Evolutionary conservation across 2,888 invertebrate species (phyloP), one percentile per base, ranked within the genome.

Genomic region (Schizaphis graminum): DNA sequence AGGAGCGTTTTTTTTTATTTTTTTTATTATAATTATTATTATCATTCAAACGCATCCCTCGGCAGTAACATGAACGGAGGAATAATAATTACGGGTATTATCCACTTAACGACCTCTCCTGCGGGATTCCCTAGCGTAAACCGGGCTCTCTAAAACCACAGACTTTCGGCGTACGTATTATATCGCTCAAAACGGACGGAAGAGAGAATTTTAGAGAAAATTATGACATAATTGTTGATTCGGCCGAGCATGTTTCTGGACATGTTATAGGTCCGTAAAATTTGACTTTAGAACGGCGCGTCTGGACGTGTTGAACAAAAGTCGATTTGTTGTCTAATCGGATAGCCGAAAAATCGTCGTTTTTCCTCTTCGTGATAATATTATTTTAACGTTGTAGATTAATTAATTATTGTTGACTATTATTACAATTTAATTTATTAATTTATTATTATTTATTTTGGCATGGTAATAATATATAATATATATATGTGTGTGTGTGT

Each of bases 31-130:
- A 35, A 67, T 67, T 67, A 67, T 67, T 67, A 67, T 67, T 67
- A 67, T 67, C 67, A 41, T 89, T 89, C 28, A 44, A 89, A 86
- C 44, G 26, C 86, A 26, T 47, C 41, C 56, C 89, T 57, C 89
- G 26, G 41, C 28, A 28, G 26, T 56, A 57, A 41, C 11, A 16
- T 89, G 57, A 89, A 57, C 57, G 41, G 57, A 13, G 26, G 28
- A 41, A 28, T 89, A 89, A 89, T 89, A 89, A 89, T 89, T 89
- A 57, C 89, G 89, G 89, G 56, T 57, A 44, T 88, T 56, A 89
- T 57, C 89, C 89, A 57, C 89, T 89, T 89, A 57, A 89, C 89
- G 7, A 26, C n/a, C 67, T 28, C 28, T 57, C 56, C 35, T 24
- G 41, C 0, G 89, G 56, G 89, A 41, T 88, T 21, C 26, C 49